Base-by-base conservation (phyloP, 2,797 vertebrate genomes). In the Syndactyla subalaris region DNA sequence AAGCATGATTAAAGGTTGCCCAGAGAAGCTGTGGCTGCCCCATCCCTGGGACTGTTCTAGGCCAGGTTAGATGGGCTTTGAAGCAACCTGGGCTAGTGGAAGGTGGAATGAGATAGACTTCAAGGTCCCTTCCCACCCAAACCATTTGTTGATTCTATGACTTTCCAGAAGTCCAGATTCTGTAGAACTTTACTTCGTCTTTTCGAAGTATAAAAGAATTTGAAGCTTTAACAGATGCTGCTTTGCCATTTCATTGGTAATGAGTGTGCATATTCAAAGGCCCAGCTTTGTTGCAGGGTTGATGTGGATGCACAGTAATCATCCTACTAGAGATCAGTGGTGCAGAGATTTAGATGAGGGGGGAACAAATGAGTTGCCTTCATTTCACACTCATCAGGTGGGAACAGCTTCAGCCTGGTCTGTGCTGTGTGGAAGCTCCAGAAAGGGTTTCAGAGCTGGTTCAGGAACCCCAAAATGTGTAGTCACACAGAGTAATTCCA, bases 21-120 rank as follows among this genome's bases (percentile, higher is more conserved):
- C n/a, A 57, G 20, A 49, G 55, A 14, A 57, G 23, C 14, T 38
- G 63, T 43, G 41, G 13, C 19, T 62, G 41, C 32, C 36, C 19
- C 43, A 57, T 32, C 36, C 26, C 41, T 70, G 70, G 26, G 1
- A 75, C 3, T 70, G 36, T n/a, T 26, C 41, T 27, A 32, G 32
- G 22, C 23, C 9, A 10, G 43, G 19, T 0, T 14, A 3, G 34
- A 61, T 1, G 1, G 30, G 30, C 26, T 8, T 81, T 54, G 27
- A 49, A 70, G 27, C 57, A 49, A 3, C 6, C 43, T 63, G 49
- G 49, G 58, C 0, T 3, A 12, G n/a, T 38, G 65, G 45, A 16
- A 71, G 10, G 10, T 70, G 32, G 32, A 12, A 70, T 48, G 32
- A 43, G 23, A 24, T 43, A 32, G n/a, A 8, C 38, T 61, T 39